Conservation (phyloP, 2,113 vertebrate species). For the Scomber japonicus region DNA sequence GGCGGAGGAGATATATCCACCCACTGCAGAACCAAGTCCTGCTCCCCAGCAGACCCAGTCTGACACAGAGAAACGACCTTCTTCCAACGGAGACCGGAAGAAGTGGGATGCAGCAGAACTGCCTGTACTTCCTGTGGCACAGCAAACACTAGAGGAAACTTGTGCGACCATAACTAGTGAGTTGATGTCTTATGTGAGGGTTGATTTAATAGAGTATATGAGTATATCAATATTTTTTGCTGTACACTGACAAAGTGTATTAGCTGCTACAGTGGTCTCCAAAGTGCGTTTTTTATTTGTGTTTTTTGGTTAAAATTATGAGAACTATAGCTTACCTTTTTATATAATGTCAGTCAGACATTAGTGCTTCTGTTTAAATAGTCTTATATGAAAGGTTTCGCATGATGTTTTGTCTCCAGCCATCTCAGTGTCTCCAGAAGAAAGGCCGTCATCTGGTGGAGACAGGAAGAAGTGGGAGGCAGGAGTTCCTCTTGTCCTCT, state of each 20-base stretch:
- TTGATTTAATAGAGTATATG: background rate
- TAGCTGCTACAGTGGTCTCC: background rate
- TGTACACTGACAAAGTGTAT: background rate
- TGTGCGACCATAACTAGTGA: slow-evolving; percentile 71
- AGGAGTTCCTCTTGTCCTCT: slow-evolving; percentile 85
- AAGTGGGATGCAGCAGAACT: slow-evolving; percentile 91
- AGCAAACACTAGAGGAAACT: slow-evolving; percentile 85
- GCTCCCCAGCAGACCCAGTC: slow-evolving; percentile 50
- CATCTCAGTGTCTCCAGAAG: slow-evolving; percentile 54
- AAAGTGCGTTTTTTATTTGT: background rate
- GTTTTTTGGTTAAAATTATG: background rate
- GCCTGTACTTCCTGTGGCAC: slow-evolving; percentile 86
- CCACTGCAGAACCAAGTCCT: slow-evolving; percentile 49
- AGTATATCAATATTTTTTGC: background rate
- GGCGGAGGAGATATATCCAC: slow-evolving; percentile 34
- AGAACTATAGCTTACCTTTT: background rate
- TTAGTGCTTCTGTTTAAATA: background rate
- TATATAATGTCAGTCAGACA: no score
- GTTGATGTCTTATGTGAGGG: background rate
- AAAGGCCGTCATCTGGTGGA: slow-evolving; percentile 65
- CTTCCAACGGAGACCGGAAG: slow-evolving; percentile 84
- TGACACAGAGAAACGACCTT: slow-evolving; percentile 47
- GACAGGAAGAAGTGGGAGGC: slow-evolving; percentile 95
- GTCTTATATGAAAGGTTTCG: no score
- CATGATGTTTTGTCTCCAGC: slow-evolving; percentile 23